Evolutionary conservation across 2,797 vertebrate genomes (phyloP).

Genomic region (Hoplostethus atlanticus): DNA sequence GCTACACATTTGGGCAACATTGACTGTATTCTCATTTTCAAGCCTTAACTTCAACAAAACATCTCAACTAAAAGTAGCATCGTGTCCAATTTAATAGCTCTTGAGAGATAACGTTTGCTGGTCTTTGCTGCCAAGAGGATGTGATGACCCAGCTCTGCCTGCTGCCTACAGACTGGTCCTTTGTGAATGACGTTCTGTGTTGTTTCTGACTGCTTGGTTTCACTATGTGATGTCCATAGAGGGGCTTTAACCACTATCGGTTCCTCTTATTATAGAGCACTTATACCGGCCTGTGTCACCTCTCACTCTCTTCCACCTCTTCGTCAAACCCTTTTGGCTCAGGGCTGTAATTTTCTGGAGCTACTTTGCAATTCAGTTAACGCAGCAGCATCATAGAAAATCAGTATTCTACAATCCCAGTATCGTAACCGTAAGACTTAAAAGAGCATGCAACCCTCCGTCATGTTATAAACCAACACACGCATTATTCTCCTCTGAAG

Average conservation of each 20-base stretch:
- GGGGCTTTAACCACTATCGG: constrained; percentile 54
- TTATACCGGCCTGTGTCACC: constrained; percentile 55
- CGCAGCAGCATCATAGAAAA: constrained; percentile 55
- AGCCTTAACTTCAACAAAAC: constrained; percentile 9
- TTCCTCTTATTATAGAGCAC: constrained; percentile 64
- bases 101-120: constrained; percentile 18
- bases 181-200: constrained; percentile 78
- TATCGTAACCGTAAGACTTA: constrained; percentile 26
- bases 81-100: background rate
- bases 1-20: background rate
- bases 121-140: constrained; percentile 68
- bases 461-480: constrained; percentile 45
- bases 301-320: constrained; percentile 52
- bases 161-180: constrained; percentile 83
- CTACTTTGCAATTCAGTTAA: constrained; percentile 52
- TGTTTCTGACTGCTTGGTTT: constrained; percentile 66
- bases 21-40: constrained; percentile 16
- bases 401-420: constrained; percentile 27
- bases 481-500: constrained; percentile 49
- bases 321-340: constrained; percentile 73
- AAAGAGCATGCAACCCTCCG: constrained; percentile 61
- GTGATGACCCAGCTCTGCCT: constrained; percentile 60
- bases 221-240: constrained; percentile 57
- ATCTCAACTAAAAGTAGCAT: background rate
- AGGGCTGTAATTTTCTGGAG: constrained; percentile 75